These are phyloP conservation scores for Diachasma alloeum DNA, from an alignment of 1,140 invertebrate species.

Conservation along the genomic window DNA sequence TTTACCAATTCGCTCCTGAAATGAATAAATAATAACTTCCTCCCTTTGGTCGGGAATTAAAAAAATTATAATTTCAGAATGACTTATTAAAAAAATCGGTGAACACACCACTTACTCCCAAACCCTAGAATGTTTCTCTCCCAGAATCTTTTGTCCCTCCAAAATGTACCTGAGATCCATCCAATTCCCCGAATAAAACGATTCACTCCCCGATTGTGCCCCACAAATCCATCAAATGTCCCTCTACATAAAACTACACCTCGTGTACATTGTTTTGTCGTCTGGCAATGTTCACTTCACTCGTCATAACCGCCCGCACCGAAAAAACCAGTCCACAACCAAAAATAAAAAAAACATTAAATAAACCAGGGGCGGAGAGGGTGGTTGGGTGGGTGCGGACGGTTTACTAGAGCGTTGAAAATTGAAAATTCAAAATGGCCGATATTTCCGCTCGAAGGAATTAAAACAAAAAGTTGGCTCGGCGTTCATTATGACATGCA, in stretches of 20 bases:
- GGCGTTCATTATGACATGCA: conserved; percentile 65
- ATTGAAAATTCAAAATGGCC: conserved; percentile 68
- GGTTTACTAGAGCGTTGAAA: conserved; percentile 67
- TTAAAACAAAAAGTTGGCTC: conserved; percentile 65
- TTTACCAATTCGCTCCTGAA: no score
- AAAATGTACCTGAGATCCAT: no score
- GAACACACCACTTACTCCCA: no score
- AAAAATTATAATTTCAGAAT: no score
- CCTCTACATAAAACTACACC: not conserved
- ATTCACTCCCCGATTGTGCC: not conserved
- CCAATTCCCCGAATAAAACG: not conserved
- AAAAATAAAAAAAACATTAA: conserved; percentile 4
- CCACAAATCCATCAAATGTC: not conserved
- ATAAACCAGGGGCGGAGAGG: not conserved
- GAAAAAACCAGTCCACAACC: not conserved
- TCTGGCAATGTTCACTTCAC: not conserved
- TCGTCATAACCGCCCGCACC: not conserved
- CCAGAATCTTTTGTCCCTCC: no score
- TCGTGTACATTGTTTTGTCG: conserved; percentile 19
- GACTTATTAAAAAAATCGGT: no score
- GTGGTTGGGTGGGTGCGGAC: conserved; percentile 26
- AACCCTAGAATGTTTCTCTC: no score
- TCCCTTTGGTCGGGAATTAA: no score
- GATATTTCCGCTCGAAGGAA: conserved; percentile 66
- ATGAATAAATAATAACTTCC: no score